Conservation (phyloP, 2,797 vertebrate species). For the Luscinia megarhynchos region DNA sequence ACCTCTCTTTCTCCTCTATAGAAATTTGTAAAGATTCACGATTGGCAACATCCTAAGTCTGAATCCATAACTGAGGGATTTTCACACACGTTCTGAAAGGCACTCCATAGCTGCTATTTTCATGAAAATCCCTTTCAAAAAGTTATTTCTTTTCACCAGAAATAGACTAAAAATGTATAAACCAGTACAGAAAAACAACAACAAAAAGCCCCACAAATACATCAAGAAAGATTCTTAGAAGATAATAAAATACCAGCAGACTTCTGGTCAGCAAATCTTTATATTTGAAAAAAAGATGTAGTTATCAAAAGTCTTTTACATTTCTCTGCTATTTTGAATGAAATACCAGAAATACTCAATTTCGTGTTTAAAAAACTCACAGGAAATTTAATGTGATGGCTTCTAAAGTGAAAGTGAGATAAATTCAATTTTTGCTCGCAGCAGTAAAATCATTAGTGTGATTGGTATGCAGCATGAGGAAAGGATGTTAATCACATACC, state of each 20-base stretch:
- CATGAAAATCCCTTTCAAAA: neutral
- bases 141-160: conserved; percentile 1
- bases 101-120: neutral
- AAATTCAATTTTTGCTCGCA: neutral
- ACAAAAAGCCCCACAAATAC: neutral
- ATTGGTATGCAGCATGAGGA: neutral
- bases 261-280: neutral
- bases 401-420: neutral
- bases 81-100: neutral
- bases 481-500: neutral
- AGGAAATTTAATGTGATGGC: neutral
- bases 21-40: neutral
- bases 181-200: neutral
- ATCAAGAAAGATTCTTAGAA: neutral
- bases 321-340: neutral
- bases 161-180: neutral
- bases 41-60: neutral
- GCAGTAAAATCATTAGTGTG: neutral
- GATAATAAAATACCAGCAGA: neutral
- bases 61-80: neutral
- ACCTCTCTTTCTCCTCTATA: neutral
- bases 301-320: neutral
- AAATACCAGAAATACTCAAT: neutral
- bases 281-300: neutral
- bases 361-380: neutral